phyloP scores from a whole-genome alignment of 2,797 vertebrate species.

The Todus mexicanus region DNA sequence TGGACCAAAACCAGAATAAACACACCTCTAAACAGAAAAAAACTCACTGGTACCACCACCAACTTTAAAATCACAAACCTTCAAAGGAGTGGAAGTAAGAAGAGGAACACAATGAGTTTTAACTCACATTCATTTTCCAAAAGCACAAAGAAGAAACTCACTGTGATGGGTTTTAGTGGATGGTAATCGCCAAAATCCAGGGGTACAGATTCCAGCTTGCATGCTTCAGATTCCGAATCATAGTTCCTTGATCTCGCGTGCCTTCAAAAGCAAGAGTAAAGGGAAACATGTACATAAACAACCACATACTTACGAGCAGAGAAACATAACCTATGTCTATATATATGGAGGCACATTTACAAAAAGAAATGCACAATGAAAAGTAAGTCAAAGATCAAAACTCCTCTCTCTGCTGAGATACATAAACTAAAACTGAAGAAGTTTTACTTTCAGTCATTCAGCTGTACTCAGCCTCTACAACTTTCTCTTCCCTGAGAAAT shows the following conservation, averaged over 20 bases:
- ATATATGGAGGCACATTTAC: background rate
- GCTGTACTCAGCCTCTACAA: background rate
- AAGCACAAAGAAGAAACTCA: conserved; percentile 58
- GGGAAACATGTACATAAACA: background rate
- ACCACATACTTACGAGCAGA: background rate
- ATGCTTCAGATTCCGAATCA: conserved; percentile 78
- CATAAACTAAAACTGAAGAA: background rate
- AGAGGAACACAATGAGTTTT: background rate
- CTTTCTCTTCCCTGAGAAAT: background rate
- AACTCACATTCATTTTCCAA: background rate
- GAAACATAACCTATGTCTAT: background rate
- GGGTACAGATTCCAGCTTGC: conserved; percentile 71
- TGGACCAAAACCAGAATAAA: background rate
- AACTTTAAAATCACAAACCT: too few species aligned
- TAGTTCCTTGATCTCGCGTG: conserved; percentile 85
- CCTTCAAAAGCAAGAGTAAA: conserved; percentile 72
- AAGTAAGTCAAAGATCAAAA: background rate
- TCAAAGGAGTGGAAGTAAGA: background rate
- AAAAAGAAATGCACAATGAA: background rate
- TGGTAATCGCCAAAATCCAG: conserved; percentile 92
- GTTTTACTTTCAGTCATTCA: background rate
- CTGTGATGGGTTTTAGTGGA: conserved; percentile 92
- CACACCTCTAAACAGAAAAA: background rate
- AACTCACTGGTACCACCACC: background rate
- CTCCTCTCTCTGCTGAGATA: background rate